Base-by-base conservation (phyloP, 2,113 vertebrate species). In the Cinclus mexicanus region DNA sequence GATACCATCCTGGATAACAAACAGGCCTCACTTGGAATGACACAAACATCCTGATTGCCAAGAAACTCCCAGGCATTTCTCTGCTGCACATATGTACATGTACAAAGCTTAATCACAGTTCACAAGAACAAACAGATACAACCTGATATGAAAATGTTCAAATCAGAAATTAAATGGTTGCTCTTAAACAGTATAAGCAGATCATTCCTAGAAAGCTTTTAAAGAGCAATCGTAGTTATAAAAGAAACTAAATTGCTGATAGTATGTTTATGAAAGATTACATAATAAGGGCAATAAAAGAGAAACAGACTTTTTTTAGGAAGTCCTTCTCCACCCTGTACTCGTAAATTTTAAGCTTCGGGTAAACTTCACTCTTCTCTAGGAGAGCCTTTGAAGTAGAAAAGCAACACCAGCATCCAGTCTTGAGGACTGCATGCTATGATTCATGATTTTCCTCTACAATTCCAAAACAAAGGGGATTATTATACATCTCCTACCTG, bases 401-500 rank as follows among this genome's bases (percentile, higher is more conserved):
- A 77, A 31, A 77, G 68, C 47, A 85, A 35, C 41, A 25, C 17
- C 14, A 65, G 21, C 42, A 69, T 37, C 63, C 35, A 19, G 3
- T 25, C 56, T 60, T 15, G 12, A 80, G 31, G 26, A 83, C 78
- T 37, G 20, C 23, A 69, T 31, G 47, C 47, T 81, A 37, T 17
- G 26, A 55, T 29, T 86, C 7, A 21, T 12, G 0, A 57, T 67
- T 90, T 75, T n/a, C 41, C 81, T 55, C 28, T 35, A 14, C 20
- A 35, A 8, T 24, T 79, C 31, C 71, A 60, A 83, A 93, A 29
- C 21, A 57, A 69, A 78, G 25, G 12, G 6, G 1, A 60, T 87
- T 35, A 42, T 59, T 26, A 37, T 10, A 13, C 3, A 15, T 29
- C 21, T 77, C 84, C 52, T 97, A 99, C 99, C 99, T 99, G 99